Conservation (phyloP, 2,888 invertebrate genomes). For the Orthosia cruda region DNA sequence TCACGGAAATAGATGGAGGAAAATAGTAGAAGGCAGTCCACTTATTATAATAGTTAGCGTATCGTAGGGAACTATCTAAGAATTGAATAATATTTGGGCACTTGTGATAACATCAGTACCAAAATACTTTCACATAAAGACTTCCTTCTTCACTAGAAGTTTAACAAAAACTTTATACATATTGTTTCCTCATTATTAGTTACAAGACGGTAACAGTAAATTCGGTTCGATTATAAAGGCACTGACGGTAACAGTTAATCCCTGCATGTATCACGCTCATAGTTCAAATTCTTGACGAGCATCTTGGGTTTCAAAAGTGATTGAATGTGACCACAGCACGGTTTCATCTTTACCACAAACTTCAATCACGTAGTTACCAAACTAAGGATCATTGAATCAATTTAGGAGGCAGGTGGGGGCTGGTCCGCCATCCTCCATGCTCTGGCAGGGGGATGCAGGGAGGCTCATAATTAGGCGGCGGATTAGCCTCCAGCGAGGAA, state of each 20-base stretch:
- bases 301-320: not conserved
- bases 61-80: constrained; percentile 46
- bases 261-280: no score
- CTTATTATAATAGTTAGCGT: constrained; percentile 49
- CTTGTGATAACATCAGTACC: constrained; percentile 38
- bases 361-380: constrained; percentile 61
- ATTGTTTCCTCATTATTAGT: not conserved
- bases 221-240: no score
- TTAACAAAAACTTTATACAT: not conserved
- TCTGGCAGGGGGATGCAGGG: constrained; percentile 64
- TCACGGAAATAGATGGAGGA: not conserved
- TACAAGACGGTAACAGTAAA: no score
- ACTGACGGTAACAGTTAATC: not conserved
- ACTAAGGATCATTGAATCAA: constrained; percentile 64
- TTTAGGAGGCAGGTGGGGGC: constrained; percentile 51
- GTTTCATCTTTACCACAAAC: constrained; percentile 38
- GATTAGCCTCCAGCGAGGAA: constrained; percentile 85
- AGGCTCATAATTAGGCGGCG: constrained; percentile 86
- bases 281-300: no score
- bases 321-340: not conserved
- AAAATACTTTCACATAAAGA: constrained; percentile 1
- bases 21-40: not conserved
- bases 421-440: constrained; percentile 6
- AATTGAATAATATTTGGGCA: constrained; percentile 52
- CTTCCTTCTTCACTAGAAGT: not conserved